Conservation (phyloP, 2,797 vertebrate species). For the Phoeniculus purpureus region DNA sequence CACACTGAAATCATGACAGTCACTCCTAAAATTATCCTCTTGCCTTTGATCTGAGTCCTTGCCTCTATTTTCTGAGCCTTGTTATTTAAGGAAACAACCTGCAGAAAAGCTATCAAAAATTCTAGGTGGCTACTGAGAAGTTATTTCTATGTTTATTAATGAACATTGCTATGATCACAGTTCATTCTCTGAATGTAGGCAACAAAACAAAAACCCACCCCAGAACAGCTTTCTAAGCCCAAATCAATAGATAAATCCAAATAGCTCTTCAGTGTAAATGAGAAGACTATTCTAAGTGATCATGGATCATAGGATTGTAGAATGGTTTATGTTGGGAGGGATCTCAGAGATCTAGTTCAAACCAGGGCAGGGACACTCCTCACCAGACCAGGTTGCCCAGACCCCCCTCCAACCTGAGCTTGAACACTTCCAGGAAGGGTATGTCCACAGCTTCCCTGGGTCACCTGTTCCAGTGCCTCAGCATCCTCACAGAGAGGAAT, state of each 20-base stretch:
- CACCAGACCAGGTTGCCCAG: too few relatives aligned
- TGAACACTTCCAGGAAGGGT: too few relatives aligned
- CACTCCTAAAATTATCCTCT: not conserved
- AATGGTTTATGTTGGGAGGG: too few relatives aligned
- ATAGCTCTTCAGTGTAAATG: not conserved
- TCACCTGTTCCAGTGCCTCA: too few relatives aligned
- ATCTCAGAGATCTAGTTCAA: too few relatives aligned
- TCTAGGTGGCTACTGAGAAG: not conserved
- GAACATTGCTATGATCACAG: not conserved
- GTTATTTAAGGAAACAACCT: not conserved
- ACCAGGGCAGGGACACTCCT: too few relatives aligned
- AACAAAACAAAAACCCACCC: fast-evolving
- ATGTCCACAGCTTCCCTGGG: too few relatives aligned
- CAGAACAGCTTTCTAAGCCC: not conserved
- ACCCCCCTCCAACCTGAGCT: too few relatives aligned
- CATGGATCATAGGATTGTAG: too few relatives aligned
- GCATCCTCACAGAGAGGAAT: too few relatives aligned
- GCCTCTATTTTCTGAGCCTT: not conserved
- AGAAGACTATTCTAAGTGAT: not conserved
- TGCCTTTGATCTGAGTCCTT: not conserved
- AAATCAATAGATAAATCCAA: not conserved
- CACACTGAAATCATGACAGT: not conserved
- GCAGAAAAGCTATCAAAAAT: not conserved
- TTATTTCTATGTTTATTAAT: not conserved
- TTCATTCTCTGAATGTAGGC: not conserved